Evolutionary conservation across 1,140 invertebrate species (phyloP).

Genomic region (Euura lappo): DNA sequence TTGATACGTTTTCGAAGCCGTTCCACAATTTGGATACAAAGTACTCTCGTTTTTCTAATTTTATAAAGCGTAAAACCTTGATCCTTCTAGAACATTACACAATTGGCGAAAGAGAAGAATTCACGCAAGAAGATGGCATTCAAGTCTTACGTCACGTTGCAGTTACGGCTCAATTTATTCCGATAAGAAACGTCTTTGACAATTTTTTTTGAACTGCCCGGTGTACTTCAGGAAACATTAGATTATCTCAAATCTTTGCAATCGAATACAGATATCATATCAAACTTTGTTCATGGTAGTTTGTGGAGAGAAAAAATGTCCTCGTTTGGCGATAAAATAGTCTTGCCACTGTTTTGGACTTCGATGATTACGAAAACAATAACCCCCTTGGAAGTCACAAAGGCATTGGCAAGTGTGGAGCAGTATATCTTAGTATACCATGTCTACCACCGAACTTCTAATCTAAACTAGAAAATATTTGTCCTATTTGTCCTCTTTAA

Average conservation of each 20-base stretch:
- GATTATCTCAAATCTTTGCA: constrained; percentile 25
- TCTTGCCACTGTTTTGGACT: constrained; percentile 42
- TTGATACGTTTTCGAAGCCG: constrained; percentile 6
- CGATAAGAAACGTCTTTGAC: constrained; percentile 23
- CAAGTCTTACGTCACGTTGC: constrained; percentile 19
- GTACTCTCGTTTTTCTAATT: constrained; percentile 19
- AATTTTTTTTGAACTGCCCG: constrained; percentile 32
- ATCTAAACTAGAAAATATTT: constrained; percentile 41
- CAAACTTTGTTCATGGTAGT: constrained; percentile 40
- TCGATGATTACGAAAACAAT: constrained; percentile 28
- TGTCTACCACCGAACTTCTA: constrained; percentile 36
- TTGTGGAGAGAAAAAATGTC: constrained; percentile 33
- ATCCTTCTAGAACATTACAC: constrained; percentile 22
- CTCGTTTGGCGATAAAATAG: constrained; percentile 28
- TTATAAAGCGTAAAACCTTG: constrained; percentile 20
- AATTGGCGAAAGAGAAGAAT: constrained; percentile 30
- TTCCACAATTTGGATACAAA: constrained; percentile 23
- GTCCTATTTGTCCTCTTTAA: constrained; percentile 38
- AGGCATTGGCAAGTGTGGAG: constrained; percentile 40
- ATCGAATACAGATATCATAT: constrained; percentile 26
- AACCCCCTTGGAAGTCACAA: constrained; percentile 40
- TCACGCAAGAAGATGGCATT: constrained; percentile 10
- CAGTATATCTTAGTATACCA: constrained; percentile 37
- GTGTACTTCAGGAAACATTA: constrained; percentile 21
- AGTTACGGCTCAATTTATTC: constrained; percentile 28